phyloP scores from a whole-genome alignment of 2,113 vertebrate genomes.

The Daboia siamensis region DNA sequence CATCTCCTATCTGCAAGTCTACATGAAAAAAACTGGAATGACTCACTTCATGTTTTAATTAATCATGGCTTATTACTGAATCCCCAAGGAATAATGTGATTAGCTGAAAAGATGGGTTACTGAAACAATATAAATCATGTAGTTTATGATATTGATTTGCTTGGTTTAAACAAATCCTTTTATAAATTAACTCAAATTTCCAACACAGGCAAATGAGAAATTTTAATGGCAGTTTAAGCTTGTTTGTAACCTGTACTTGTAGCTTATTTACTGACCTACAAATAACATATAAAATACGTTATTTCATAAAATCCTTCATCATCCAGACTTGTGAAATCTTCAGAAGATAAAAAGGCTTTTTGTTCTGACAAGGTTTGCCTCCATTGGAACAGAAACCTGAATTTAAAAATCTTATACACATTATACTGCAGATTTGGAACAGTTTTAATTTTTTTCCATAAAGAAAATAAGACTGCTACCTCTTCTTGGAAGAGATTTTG shows the following conservation, averaged over 20 bases:
- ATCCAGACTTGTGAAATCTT: too few relatives aligned
- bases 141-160: not conserved
- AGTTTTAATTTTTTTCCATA: not conserved
- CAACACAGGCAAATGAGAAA: not conserved
- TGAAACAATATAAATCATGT: not conserved
- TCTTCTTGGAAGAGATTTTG: conserved; percentile 98
- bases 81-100: not conserved
- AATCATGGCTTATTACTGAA: not conserved
- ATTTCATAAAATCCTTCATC: too few relatives aligned
- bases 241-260: not conserved
- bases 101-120: not conserved
- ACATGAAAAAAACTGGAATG: not conserved
- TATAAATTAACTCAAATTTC: not conserved
- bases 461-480: conserved; percentile 67
- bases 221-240: not conserved
- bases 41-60: not conserved
- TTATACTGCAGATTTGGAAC: not conserved
- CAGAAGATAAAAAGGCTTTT: not conserved
- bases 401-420: not conserved
- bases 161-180: not conserved
- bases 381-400: not conserved
- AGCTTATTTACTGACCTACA: not conserved
- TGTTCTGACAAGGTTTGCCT: not conserved
- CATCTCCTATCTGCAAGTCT: too few relatives aligned
- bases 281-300: not conserved